phyloP scores from a whole-genome alignment of 2,797 vertebrate genomes.

The Sebastes kiyomatsui region DNA sequence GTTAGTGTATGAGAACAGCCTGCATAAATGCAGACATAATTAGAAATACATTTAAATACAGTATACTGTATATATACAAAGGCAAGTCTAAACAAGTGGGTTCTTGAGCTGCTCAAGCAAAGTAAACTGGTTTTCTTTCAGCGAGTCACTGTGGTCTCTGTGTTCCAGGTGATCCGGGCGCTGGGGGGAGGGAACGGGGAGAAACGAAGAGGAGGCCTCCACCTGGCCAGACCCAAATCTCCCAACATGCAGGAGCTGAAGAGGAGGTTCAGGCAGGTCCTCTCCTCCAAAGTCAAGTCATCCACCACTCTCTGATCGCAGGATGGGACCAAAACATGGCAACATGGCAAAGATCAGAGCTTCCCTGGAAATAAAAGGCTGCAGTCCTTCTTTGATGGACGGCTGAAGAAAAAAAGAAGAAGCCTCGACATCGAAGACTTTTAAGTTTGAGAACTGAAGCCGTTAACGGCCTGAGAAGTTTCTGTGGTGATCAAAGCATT shows the following conservation, averaged over 20 bases:
- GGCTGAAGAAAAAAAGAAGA: not conserved
- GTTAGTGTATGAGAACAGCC: no score
- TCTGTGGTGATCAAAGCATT: slow-evolving; percentile 23
- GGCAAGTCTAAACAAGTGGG: not conserved
- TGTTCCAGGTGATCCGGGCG: slow-evolving; percentile 82
- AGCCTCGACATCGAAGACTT: not conserved
- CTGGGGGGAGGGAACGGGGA: slow-evolving; percentile 89
- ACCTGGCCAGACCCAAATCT: slow-evolving; percentile 91
- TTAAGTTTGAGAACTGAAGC: slow-evolving; percentile 4
- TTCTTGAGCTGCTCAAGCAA: not conserved
- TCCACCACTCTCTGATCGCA: slow-evolving; percentile 79
- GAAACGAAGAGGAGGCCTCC: slow-evolving; percentile 90
- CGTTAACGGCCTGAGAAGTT: not conserved
- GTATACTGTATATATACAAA: no score
- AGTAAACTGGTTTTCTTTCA: not conserved
- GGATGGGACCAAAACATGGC: not conserved
- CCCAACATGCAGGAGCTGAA: slow-evolving; percentile 97
- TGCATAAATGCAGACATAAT: not conserved
- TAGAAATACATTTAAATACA: no score
- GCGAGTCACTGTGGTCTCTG: not conserved
- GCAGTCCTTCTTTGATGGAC: not conserved
- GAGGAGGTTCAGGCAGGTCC: slow-evolving; percentile 91
- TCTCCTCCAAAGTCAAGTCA: slow-evolving; percentile 92
- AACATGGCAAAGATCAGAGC: not conserved
- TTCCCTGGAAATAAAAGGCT: not conserved